Evolutionary conservation across 1,140 invertebrate genomes (phyloP).

Genomic region (Chrysomallon squamiferum): DNA sequence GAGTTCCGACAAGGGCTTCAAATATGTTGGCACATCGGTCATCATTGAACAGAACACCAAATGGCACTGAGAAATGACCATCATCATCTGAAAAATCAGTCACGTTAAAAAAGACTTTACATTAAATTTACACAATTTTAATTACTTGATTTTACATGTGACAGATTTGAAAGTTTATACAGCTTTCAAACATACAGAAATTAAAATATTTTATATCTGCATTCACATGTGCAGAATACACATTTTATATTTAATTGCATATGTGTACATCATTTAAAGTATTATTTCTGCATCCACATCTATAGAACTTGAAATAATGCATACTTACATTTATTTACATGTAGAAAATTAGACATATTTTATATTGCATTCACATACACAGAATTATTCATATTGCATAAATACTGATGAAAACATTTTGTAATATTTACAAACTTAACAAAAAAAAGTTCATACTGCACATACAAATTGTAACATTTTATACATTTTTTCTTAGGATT

Average conservation of each 20-base stretch:
- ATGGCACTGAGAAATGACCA: slow-evolving; percentile 37
- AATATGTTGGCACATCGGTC: slow-evolving; percentile 57
- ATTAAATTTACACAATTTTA: background rate
- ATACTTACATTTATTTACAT: no score
- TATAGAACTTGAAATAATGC: no score
- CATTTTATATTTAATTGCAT: background rate
- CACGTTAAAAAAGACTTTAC: background rate
- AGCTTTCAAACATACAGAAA: background rate
- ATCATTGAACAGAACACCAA: slow-evolving; percentile 52
- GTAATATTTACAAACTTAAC: no score
- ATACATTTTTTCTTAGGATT: no score
- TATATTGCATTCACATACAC: no score
- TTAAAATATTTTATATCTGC: background rate
- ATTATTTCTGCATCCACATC: no score
- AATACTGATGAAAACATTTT: no score
- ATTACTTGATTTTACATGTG: background rate
- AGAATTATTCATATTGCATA: no score
- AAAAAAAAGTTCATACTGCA: no score
- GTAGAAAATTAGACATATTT: no score
- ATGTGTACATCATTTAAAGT: background rate
- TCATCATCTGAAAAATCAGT: slow-evolving; percentile 34
- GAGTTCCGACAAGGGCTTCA: slow-evolving; percentile 57
- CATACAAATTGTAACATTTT: no score
- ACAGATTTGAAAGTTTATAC: background rate
- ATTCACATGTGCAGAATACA: background rate